phyloP scores from a whole-genome alignment of 2,113 vertebrate species.

The Carassius auratus region DNA sequence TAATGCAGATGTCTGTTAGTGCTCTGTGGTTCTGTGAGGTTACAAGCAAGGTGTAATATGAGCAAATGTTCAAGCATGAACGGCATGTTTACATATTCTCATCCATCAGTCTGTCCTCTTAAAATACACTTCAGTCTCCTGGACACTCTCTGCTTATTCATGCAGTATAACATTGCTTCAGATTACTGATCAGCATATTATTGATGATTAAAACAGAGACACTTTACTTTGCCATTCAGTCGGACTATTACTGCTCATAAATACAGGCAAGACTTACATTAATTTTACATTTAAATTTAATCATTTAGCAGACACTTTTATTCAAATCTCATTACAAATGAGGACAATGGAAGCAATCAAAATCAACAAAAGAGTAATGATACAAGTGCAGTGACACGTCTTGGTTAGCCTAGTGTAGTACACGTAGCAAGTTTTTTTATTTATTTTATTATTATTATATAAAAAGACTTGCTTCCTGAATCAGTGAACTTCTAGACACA shows the following conservation, averaged over 20 bases:
- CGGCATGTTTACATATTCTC: conserved; percentile 18
- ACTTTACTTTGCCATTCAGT: neutral
- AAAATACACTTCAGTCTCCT: conserved; percentile 39
- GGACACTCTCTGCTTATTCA: neutral
- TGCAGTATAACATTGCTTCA: neutral
- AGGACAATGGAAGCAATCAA: too few species aligned
- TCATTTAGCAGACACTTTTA: too few species aligned
- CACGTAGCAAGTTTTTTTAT: too few species aligned
- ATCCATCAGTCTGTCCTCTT: conserved; percentile 39
- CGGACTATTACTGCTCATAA: neutral
- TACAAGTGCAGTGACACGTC: too few species aligned
- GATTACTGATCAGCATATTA: neutral
- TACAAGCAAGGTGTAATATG: conserved; percentile 36
- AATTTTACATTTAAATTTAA: too few species aligned
- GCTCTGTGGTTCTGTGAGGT: neutral
- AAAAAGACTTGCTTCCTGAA: neutral
- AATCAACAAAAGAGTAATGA: too few species aligned
- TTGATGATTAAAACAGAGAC: neutral
- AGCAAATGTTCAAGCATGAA: conserved; percentile 26
- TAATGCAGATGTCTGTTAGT: neutral
- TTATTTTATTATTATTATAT: too few species aligned
- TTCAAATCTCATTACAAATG: too few species aligned
- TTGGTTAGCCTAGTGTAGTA: too few species aligned
- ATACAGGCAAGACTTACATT: neutral
- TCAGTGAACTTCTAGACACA: neutral